A percentile compares a stretch with the other conserved stretches of the same genome.
Evolutionary conservation across 53 echinoderm and acorn worm species (phyloP).

Genomic region (Luidia sarsii): DNA sequence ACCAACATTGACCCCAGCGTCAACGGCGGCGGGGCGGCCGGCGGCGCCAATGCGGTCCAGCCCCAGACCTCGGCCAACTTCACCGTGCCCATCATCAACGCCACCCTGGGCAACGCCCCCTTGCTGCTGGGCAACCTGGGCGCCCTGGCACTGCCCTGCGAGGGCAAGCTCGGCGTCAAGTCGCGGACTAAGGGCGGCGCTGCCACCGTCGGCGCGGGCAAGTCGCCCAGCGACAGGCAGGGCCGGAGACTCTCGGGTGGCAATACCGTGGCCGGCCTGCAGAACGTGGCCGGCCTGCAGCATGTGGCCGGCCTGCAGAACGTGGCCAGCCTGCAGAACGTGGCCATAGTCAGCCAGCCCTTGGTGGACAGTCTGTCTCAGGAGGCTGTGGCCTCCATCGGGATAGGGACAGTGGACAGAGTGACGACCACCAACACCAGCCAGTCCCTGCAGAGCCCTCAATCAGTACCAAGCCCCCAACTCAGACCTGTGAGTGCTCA

Average conservation of each 20-base stretch:
- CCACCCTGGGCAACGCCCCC: slow-evolving; percentile 79
- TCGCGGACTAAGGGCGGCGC: slow-evolving; percentile 78
- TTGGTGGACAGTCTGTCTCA: slow-evolving; percentile 24
- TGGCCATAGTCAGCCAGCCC: slow-evolving; percentile 64
- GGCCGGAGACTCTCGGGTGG: slow-evolving; percentile 63
- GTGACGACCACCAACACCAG: not conserved
- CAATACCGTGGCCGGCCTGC: slow-evolving; percentile 46
- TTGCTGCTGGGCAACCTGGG: slow-evolving; percentile 85
- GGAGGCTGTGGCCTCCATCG: not conserved
- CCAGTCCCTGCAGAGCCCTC: slow-evolving; percentile 60
- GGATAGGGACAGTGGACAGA: not conserved
- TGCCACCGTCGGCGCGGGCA: slow-evolving; percentile 34
- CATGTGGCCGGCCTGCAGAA: slow-evolving; percentile 52
- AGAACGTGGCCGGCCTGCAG: too few species aligned
- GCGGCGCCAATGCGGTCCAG: slow-evolving; percentile 30
- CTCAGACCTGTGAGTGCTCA: slow-evolving; percentile 83
- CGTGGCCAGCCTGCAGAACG: too few species aligned
- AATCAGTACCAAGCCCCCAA: slow-evolving; percentile 74
- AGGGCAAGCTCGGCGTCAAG: slow-evolving; percentile 92
- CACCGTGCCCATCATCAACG: slow-evolving; percentile 80
- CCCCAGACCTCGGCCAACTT: slow-evolving; percentile 67
- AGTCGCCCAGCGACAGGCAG: slow-evolving; percentile 61
- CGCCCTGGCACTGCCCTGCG: slow-evolving; percentile 76
- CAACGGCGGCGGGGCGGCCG: slow-evolving; percentile 64
- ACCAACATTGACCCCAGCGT: slow-evolving; percentile 92